phyloP scores from a whole-genome alignment of 1,140 invertebrate species.

The Drosophila miranda region DNA sequence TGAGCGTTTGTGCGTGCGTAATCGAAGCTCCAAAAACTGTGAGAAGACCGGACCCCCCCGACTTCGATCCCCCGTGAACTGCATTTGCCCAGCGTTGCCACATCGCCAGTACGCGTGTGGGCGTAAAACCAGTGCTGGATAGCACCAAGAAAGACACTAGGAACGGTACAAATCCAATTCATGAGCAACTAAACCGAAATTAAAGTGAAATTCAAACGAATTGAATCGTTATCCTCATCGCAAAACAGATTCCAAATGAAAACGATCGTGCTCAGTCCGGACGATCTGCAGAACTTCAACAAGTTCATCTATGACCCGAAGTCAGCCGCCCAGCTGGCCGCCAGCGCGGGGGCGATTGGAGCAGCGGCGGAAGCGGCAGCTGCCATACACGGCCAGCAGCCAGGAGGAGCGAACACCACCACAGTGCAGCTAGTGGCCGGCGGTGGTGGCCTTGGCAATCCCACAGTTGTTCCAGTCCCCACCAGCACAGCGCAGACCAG shows the following conservation, averaged over 20 bases:
- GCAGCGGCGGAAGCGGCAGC: slow-evolving; percentile 59
- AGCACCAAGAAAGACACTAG: slow-evolving; percentile 1
- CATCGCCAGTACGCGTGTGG: neutral
- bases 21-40: slow-evolving; percentile 14
- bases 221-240: too few relatives aligned
- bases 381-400: slow-evolving; percentile 57
- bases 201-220: slow-evolving; percentile 17
- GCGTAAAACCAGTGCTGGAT: slow-evolving; percentile 3
- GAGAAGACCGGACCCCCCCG: too few relatives aligned
- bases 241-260: slow-evolving; percentile 66
- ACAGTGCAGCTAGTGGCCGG: slow-evolving; percentile 56
- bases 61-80: slow-evolving; percentile 8
- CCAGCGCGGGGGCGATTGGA: slow-evolving; percentile 66
- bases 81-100: slow-evolving; percentile 32
- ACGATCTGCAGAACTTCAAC: slow-evolving; percentile 78
- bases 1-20: slow-evolving; percentile 33
- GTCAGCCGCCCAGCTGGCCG: slow-evolving; percentile 68
- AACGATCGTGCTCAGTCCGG: slow-evolving; percentile 72
- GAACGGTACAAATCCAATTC: slow-evolving; percentile 1
- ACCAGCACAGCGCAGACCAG: slow-evolving; percentile 43
- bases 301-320: slow-evolving; percentile 80
- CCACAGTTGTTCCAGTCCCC: slow-evolving; percentile 36
- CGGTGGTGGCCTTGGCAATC: slow-evolving; percentile 12
- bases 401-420: slow-evolving; percentile 7
- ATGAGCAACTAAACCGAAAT: slow-evolving; percentile 13